Evolutionary conservation across 2,797 vertebrate species (phyloP).

Genomic region (Sebastes goodei): DNA sequence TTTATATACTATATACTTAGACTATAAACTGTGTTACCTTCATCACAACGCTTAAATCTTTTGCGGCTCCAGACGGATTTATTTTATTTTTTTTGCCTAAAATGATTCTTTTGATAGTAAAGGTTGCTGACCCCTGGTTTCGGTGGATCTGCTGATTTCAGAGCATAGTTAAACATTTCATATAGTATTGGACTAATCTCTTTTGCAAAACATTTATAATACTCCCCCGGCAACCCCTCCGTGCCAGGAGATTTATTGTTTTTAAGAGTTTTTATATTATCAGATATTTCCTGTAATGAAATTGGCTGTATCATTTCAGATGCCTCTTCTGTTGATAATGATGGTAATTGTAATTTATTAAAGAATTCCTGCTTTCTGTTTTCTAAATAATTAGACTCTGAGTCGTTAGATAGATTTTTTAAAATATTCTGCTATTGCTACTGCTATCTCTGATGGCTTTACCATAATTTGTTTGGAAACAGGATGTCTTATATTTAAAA

Average conservation of each 20-base stretch:
- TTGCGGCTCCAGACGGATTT: too few species aligned
- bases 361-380: not conserved
- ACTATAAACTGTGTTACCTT: too few species aligned
- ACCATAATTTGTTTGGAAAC: not conserved
- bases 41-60: too few species aligned
- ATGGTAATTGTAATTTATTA: not conserved
- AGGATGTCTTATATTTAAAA: slow-evolving; percentile 17
- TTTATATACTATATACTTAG: too few species aligned
- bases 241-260: not conserved
- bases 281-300: not conserved
- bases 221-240: not conserved
- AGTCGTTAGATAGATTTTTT: not conserved
- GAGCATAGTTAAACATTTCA: not conserved
- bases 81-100: too few species aligned
- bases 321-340: not conserved
- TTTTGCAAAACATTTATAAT: not conserved
- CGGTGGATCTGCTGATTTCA: not conserved
- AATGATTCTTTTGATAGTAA: too few species aligned
- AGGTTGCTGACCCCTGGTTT: not conserved
- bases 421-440: slow-evolving; percentile 13
- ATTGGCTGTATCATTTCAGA: not conserved
- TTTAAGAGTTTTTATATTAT: not conserved
- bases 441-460: not conserved
- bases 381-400: not conserved
- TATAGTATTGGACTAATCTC: not conserved